Percentiles rank a stretch among this genome's conserved stretches.
Evolutionary conservation across 2,113 vertebrate species (phyloP).

Genomic region (Lynx canadensis): DNA sequence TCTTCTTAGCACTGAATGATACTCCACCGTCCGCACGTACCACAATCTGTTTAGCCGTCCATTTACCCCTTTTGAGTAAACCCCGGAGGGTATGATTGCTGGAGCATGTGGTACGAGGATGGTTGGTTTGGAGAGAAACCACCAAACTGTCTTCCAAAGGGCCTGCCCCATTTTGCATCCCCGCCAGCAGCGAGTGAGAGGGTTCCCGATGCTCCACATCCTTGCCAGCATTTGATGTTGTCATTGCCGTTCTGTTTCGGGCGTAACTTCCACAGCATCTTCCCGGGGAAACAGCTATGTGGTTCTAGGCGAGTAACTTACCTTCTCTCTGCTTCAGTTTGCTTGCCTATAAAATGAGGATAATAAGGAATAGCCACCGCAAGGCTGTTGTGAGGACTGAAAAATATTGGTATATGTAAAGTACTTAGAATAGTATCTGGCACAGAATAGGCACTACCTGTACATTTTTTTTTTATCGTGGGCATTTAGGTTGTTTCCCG

Average conservation of each 20-base stretch:
- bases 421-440: not conserved
- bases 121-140: not conserved
- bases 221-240: not conserved
- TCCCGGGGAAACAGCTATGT: not conserved
- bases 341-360: not conserved
- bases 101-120: not conserved
- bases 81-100: not conserved
- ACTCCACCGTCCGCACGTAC: rapidly evolving
- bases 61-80: not conserved
- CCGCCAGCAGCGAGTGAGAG: not conserved
- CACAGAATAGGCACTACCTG: not conserved
- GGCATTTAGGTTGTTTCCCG: not conserved
- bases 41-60: rapidly evolving
- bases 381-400: not conserved
- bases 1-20: not conserved
- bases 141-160: not conserved
- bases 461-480: not conserved
- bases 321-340: not conserved
- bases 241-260: not conserved
- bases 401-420: not conserved
- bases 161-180: not conserved
- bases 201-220: not conserved
- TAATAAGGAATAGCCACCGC: not conserved
- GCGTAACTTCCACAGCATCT: not conserved
- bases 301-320: not conserved